Conservation (phyloP, 1,140 invertebrate genomes). For the Colletes latitarsis region DNA sequence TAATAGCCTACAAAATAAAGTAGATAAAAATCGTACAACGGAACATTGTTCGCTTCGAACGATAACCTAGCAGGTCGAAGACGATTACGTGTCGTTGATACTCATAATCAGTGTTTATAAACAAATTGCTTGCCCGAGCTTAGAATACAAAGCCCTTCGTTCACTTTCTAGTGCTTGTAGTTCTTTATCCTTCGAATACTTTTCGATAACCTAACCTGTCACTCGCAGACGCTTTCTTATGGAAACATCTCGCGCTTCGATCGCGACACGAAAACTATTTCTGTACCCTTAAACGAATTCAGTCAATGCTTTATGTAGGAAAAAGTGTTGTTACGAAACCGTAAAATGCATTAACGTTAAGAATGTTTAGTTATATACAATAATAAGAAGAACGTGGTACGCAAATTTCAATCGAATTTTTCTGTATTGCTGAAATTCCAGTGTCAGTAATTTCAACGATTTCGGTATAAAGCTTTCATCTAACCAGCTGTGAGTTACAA, state of each 20-base stretch:
- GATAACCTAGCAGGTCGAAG: constrained; percentile 56
- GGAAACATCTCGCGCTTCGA: not conserved
- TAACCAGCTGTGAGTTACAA: not conserved
- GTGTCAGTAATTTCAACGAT: constrained; percentile 33
- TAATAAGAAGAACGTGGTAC: not conserved
- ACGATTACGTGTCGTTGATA: constrained; percentile 53
- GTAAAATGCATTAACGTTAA: not conserved
- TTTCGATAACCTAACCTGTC: constrained; percentile 42
- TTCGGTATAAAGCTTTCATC: constrained; percentile 35
- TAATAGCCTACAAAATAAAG: constrained; percentile 36
- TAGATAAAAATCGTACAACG: constrained; percentile 52
- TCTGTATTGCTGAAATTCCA: constrained; percentile 10
- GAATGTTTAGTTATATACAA: not conserved
- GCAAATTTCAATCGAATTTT: not conserved
- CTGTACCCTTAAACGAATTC: not conserved
- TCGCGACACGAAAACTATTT: constrained; percentile 11
- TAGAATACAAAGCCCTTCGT: constrained; percentile 53
- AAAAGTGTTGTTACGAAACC: not conserved
- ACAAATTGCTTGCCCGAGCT: constrained; percentile 48
- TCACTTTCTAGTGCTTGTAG: constrained; percentile 28
- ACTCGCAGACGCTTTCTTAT: constrained; percentile 26
- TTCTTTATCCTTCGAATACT: constrained; percentile 33
- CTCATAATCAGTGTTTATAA: constrained; percentile 57
- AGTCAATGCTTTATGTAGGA: not conserved
- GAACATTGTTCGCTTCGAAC: constrained; percentile 40